These are phyloP conservation scores for Isaurus tuberculatus DNA, from an alignment of 92 coral and sea anemone species.

Conservation along the genomic window DNA sequence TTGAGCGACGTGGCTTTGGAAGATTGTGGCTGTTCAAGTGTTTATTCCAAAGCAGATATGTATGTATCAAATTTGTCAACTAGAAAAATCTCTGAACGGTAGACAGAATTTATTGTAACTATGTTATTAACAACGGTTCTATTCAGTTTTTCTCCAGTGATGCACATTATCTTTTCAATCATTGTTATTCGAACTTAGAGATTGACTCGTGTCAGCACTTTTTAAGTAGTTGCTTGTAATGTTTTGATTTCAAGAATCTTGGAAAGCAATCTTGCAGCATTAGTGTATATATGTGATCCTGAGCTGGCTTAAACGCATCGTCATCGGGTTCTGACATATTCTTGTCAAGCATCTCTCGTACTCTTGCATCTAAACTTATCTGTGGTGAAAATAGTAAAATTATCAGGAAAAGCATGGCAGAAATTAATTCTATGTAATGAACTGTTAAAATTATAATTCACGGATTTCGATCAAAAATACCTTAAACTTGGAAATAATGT, in stretches of 20 bases:
- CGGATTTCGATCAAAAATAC: too few species aligned
- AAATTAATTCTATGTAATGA: too few species aligned
- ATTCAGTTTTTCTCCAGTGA: not conserved
- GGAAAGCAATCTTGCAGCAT: slow-evolving; percentile 97
- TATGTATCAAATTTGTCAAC: too few species aligned
- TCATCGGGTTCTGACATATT: slow-evolving; percentile 86
- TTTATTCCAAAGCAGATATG: too few species aligned
- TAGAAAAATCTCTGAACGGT: too few species aligned
- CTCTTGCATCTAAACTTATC: slow-evolving; percentile 96
- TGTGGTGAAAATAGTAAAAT: slow-evolving; percentile 26
- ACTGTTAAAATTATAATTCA: too few species aligned
- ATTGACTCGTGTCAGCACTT: slow-evolving; percentile 24
- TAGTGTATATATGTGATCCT: slow-evolving; percentile 87
- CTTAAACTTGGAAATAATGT: too few species aligned
- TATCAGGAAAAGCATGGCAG: too few species aligned
- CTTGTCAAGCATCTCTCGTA: slow-evolving; percentile 85
- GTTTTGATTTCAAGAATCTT: slow-evolving; percentile 89
- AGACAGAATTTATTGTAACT: too few species aligned
- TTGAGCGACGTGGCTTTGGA: too few species aligned
- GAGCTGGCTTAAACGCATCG: slow-evolving; percentile 89
- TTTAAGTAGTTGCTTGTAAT: slow-evolving; percentile 82
- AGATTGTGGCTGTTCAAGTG: too few species aligned
- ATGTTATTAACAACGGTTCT: not conserved
- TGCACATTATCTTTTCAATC: not conserved
- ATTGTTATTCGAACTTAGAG: not conserved